Evolutionary conservation across 1,140 invertebrate species (phyloP).

Genomic region (Papilio dardanus): DNA sequence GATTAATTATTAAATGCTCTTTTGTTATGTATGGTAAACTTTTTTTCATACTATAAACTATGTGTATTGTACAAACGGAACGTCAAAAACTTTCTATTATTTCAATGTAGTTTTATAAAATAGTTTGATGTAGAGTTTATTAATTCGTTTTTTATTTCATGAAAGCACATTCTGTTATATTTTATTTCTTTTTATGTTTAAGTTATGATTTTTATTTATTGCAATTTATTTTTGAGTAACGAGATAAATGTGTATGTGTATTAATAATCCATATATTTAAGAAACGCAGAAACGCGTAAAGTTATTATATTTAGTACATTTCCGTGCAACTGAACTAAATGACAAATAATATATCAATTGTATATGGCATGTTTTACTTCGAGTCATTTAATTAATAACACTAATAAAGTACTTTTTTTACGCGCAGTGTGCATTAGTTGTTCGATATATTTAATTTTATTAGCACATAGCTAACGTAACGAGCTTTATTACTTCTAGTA

Average conservation of each 20-base stretch:
- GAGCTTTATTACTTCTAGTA: constrained; percentile 47
- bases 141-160: neutral
- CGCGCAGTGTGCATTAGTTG: constrained; percentile 45
- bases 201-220: too few species aligned
- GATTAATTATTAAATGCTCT: constrained; percentile 46
- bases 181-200: too few species aligned
- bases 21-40: constrained; percentile 29
- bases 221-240: too few species aligned
- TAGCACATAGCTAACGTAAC: constrained; percentile 49
- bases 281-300: too few species aligned
- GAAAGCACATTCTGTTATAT: neutral
- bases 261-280: too few species aligned
- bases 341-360: neutral
- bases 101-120: neutral
- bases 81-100: neutral
- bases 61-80: neutral
- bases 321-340: neutral
- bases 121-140: neutral
- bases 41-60: constrained; percentile 36
- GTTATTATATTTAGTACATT: neutral
- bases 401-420: constrained; percentile 40
- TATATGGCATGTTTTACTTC: constrained; percentile 3
- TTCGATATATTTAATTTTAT: constrained; percentile 57
- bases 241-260: too few species aligned
- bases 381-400: constrained; percentile 31